Evolutionary conservation across 2,888 invertebrate species (phyloP), one percentile per base, ranked within the genome.

Genomic region (Dioctria linearis): DNA sequence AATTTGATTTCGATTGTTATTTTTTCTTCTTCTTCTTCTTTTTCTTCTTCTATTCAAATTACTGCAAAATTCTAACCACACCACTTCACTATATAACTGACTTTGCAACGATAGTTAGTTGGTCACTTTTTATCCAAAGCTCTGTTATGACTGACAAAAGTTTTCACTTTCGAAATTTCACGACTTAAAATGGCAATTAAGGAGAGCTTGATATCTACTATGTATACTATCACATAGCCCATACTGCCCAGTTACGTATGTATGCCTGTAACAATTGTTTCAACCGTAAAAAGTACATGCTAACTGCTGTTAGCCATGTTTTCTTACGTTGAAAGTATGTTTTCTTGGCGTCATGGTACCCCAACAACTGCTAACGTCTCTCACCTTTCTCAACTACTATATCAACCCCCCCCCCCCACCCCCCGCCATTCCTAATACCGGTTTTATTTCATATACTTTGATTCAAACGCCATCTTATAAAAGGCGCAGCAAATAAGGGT

Each of bases 131-230:
- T 66, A 61, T 63, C 49, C 79, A 73, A 42, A 66, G 82, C 67
- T 71, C 71, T 81, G 65, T 43, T 81, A 76, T 81, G 78, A 82
- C 82, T 81, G 81, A 81, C 79, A 76, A 81, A 82, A 80, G 80
- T 81, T 82, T 82, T 82, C 82, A 82, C 80, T 82, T 82, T 82
- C 81, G 71, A 80, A 73, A 75, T 66, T 82, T 82, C 80, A 75
- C 76, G 57, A 79, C 79, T 79, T 79, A 66, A 79, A 79, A 67
- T 43, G 79, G 79, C 59, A 63, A 76, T 78, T 66, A 76, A 49
- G 76, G 49, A 25, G 25, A n/a, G 46, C 37, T 42, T 63, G 46
- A 63, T 76, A 76, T 76, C 63, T 76, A 76, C 63, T 25, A 25
- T 25, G 25, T 25, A 25, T 25, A 25, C 25, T 63, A 76, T 46